Percentiles rank a stretch among this genome's conserved stretches.
Conservation (phyloP, 1,140 invertebrate species). For the Orchesella cincta region DNA sequence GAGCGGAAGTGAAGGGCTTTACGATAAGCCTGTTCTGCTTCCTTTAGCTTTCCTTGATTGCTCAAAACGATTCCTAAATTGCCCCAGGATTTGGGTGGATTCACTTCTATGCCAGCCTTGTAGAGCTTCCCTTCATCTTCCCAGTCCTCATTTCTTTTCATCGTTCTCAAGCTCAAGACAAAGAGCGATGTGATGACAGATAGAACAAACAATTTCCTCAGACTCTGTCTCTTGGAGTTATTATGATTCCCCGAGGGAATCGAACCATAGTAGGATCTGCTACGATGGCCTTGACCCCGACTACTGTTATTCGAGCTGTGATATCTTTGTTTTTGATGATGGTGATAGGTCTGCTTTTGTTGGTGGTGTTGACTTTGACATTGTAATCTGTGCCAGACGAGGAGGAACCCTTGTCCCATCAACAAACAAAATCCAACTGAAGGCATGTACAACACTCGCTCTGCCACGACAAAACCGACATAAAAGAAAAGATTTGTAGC, state of each 20-base stretch:
- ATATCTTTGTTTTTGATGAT: neutral
- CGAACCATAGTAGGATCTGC: neutral
- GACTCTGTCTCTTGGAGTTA: slow-evolving; percentile 1
- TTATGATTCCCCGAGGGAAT: neutral
- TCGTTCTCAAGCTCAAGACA: slow-evolving; percentile 73
- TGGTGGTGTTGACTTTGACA: neutral
- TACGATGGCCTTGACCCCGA: slow-evolving; percentile 27
- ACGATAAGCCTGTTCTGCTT: slow-evolving; percentile 84
- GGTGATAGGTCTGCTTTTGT: neutral
- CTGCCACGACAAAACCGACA: slow-evolving; percentile 95
- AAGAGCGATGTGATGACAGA: slow-evolving; percentile 54
- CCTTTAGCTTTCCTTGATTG: slow-evolving; percentile 75
- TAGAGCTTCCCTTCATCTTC: slow-evolving; percentile 89
- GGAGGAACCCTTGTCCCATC: slow-evolving; percentile 67
- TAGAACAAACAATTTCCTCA: slow-evolving; percentile 55
- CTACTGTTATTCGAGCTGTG: neutral
- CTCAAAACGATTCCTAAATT: slow-evolving; percentile 90
- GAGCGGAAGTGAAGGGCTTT: slow-evolving; percentile 81
- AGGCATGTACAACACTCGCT: slow-evolving; percentile 90
- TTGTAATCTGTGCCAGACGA: slow-evolving; percentile 17
- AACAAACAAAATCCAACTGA: slow-evolving; percentile 93
- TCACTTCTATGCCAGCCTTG: slow-evolving; percentile 82
- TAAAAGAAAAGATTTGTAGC: slow-evolving; percentile 93
- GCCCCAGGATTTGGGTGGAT: slow-evolving; percentile 84
- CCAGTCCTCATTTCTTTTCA: slow-evolving; percentile 87